Base-by-base conservation (phyloP, 2,888 invertebrate species). In the Teleogryllus oceanicus region DNA sequence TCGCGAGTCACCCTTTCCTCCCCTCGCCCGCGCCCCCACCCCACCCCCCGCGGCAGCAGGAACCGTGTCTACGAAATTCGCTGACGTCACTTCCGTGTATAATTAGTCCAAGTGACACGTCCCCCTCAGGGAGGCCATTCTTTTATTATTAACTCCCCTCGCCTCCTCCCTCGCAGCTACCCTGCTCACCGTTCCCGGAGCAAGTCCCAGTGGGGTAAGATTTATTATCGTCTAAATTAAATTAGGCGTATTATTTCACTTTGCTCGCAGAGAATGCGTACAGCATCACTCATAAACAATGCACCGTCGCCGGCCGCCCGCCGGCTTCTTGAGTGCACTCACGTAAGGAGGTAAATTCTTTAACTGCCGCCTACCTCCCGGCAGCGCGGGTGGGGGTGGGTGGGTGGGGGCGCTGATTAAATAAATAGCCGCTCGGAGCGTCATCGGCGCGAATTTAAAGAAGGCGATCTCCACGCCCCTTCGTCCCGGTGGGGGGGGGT, bases 181-280 rank as follows among this genome's bases (percentile, higher is more conserved):
- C 37, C 37, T 37, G 37, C 37, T 75, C 79, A 62, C 76, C 49
- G 51, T 81, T 75, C 77, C 37, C 76, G 62, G 62, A 77, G 78
- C 75, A 79, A 81, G 78, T 81, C 81, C 81, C 81, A 77, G 81
- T 77, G 62, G 81, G 79, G 78, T 78, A 79, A 81, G 80, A 81
- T 81, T 81, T 81, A 81, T 80, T 80, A 81, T 79, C 79, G 78
- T 78, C 78, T 79, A 80, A 81, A 81, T 81, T 80, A 81, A 81
- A 81, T 81, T 81, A 81, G 81, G 81, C 81, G 81, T 81, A 81
- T 81, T 81, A 81, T 81, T 81, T 81, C 81, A 81, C 80, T 81
- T 81, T 78, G 74, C 81, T 51, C 12, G 74, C 62, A n/a, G 80
- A 75, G 79, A 80, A 80, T 51, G 62, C 78, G 77, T 78, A 77